These are phyloP conservation scores for Phymatocera aterrima DNA, from an alignment of 2,888 invertebrate genomes.

Conservation along the genomic window DNA sequence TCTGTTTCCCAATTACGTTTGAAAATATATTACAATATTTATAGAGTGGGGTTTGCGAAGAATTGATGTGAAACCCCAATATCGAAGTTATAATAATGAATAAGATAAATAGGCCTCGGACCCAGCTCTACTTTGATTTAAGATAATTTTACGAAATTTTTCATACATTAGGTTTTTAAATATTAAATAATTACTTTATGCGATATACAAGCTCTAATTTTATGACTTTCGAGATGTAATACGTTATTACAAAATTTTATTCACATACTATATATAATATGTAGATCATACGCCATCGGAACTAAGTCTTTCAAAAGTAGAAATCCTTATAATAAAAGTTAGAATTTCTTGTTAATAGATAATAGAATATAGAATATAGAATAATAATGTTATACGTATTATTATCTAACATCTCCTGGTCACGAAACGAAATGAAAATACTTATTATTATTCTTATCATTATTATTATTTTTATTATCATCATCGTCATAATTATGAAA, in stretches of 20 bases:
- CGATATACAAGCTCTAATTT: slow-evolving; percentile 38
- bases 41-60: slow-evolving; percentile 51
- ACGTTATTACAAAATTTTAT: not conserved
- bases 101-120: slow-evolving; percentile 20
- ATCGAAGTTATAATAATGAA: slow-evolving; percentile 22
- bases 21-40: slow-evolving; percentile 72
- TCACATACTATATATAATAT: not conserved
- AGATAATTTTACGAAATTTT: not conserved
- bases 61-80: slow-evolving; percentile 15
- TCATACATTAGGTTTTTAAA: slow-evolving; percentile 9
- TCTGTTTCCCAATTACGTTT: too few relatives aligned
- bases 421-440: too few relatives aligned
- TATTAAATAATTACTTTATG: slow-evolving; percentile 34
- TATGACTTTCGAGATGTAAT: not conserved
- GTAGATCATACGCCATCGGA: not conserved
- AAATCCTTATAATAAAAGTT: slow-evolving; percentile 10
- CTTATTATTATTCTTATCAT: too few relatives aligned
- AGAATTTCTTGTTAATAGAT: too few relatives aligned
- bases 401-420: too few relatives aligned
- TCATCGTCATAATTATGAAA: slow-evolving; percentile 2
- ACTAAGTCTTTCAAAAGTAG: slow-evolving; percentile 7
- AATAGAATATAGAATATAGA: too few relatives aligned
- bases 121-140: slow-evolving; percentile 7
- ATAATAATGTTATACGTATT: too few relatives aligned
- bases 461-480: slow-evolving; percentile 8